Percentiles rank a stretch among this genome's conserved stretches.
Conservation (phyloP, 2,113 vertebrate species). For the Sapayoa aenigma region DNA sequence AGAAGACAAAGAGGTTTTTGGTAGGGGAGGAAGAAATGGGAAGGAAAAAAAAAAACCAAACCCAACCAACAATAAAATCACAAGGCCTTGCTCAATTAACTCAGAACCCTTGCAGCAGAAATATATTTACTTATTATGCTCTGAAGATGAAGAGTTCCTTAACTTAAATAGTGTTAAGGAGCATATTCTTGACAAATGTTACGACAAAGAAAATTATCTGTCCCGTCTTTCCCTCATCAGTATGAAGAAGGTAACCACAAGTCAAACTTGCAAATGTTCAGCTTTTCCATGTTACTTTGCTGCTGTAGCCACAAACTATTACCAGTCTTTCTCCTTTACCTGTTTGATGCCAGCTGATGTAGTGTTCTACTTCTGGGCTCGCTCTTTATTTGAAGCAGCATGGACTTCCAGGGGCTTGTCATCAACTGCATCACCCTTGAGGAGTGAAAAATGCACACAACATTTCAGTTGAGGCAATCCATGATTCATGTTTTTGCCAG, state of each 20-base stretch:
- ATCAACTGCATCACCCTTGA: conserved; percentile 36
- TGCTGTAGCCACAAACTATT: neutral
- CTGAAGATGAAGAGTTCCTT: neutral
- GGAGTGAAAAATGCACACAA: neutral
- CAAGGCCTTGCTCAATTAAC: neutral
- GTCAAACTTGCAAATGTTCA: neutral
- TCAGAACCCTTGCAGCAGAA: neutral
- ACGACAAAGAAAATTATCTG: neutral
- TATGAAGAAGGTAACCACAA: neutral
- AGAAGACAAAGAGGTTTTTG: neutral
- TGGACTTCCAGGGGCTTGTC: conserved; percentile 41
- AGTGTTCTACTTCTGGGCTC: conserved; percentile 60
- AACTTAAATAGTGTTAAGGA: neutral
- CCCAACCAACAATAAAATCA: neutral
- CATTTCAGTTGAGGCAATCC: neutral
- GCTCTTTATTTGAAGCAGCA: conserved; percentile 18
- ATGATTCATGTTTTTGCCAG: neutral
- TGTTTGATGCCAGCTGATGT: conserved; percentile 40
- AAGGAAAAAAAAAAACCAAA: neutral
- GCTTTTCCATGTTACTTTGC: neutral
- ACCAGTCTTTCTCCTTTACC: conserved; percentile 60
- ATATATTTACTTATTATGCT: neutral
- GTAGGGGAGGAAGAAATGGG: neutral
- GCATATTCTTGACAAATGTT: neutral
- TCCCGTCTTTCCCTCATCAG: neutral